A percentile compares a stretch with the other conserved stretches of the same genome.
phyloP scores from a whole-genome alignment of 2,797 vertebrate species.

The Lithobates sylvaticus region DNA sequence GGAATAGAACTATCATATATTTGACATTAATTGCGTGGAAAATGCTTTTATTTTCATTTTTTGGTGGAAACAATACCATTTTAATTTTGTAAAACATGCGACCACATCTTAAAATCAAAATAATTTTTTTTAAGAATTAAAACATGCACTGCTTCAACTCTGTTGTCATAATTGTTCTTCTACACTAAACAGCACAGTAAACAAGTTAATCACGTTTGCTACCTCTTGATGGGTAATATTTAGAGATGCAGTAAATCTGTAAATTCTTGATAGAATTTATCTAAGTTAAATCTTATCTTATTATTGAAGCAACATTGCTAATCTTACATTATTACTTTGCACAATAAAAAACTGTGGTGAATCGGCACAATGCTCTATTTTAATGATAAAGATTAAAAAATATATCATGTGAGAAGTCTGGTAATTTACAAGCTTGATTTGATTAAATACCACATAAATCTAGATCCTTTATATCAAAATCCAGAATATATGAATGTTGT shows the following conservation, averaged over 20 bases:
- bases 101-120: background rate
- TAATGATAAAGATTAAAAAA: too few relatives aligned
- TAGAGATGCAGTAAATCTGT: background rate
- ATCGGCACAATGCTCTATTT: too few relatives aligned
- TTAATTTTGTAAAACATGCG: background rate
- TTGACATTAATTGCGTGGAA: background rate
- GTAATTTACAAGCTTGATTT: too few relatives aligned
- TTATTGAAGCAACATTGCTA: background rate
- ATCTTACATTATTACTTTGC: background rate
- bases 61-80: background rate
- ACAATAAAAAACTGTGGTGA: background rate
- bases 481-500: too few relatives aligned
- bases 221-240: background rate
- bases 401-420: too few relatives aligned
- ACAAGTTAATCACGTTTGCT: background rate
- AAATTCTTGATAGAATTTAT: too few relatives aligned
- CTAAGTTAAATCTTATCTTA: too few relatives aligned
- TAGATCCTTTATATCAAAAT: too few relatives aligned
- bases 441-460: too few relatives aligned
- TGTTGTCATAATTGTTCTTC: background rate
- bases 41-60: background rate
- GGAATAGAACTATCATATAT: too few relatives aligned
- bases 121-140: background rate
- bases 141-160: background rate
- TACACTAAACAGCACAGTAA: background rate